Evolutionary conservation across 2,888 invertebrate genomes (phyloP), one percentile per base, ranked within the genome.

Genomic region (Drosophila fungiperda): DNA sequence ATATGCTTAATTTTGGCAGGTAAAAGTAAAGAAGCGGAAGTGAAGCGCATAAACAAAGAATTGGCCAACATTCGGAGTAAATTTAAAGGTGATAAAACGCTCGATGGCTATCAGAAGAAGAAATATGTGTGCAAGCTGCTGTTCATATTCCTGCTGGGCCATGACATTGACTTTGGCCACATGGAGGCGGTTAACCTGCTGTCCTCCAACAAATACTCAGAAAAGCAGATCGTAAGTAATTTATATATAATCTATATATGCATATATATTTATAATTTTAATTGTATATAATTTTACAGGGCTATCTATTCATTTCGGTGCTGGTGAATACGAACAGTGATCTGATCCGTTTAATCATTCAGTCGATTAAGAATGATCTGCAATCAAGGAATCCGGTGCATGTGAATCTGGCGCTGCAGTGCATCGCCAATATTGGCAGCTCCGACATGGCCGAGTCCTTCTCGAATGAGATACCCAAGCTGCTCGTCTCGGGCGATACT

Each of bases 401-500:
- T 93, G 99, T 99, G 63, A 99, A 99, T 94, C 95, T 99, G 92
- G 99, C 99, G 57, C 95, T 99, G 83, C 99, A 99, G 94, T 99
- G 99, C 94, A 99, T 99, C 92, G 99, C 99, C 62, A 99, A 99
- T 93, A 99, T 99, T 93, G 99, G 99, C 68, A 99, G 98, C 93
- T 97, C 98, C 91, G 99, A 99, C 93, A 99, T 99, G 99, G 99
- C 99, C n/a, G 99, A 99, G 93, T 99, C 99, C 53, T 99, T 99
- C 94, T 98, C 98, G 63, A 97, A 97, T 87, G 99, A 99, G 93
- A 99, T 99, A 93, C 99, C 99, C 73, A 99, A 99, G 93, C 95
- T 99, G 62, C 95, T 99, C 77, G 99, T 99, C 42, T 99, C 99
- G 72, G 99, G 98, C 36, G 99, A 99, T 92, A 99, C 99, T 20